Evolutionary conservation across 2,888 invertebrate genomes (phyloP), one percentile per base, ranked within the genome.

Genomic region (Dicycla oo): DNA sequence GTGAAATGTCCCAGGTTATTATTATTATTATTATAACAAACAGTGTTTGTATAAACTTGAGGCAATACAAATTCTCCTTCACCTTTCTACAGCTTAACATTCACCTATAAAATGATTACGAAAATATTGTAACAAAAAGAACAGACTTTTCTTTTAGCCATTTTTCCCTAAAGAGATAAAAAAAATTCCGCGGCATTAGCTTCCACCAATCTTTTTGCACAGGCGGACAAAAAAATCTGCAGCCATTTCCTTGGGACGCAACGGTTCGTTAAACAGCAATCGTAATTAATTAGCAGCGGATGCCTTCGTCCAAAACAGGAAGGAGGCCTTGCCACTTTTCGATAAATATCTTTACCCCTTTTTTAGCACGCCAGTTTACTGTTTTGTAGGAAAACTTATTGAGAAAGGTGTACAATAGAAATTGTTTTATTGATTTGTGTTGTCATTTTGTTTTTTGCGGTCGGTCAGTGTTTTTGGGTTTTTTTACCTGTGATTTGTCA

Each of bases 221-320:
- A 49, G 60, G 63, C 34, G 60, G 51, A 79, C 84, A 80, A 81
- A 88, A 88, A 90, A 88, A 87, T 80, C 83, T 84, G 78, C 81
- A 74, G 38, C 69, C 70, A 74, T 87, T 89, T 87, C 82, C 86
- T 84, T 76, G 74, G 84, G 87, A 81, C 83, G 75, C 74, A 75
- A 87, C 85, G 91, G 87, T 89, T 90, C 89, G 90, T 91, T 91
- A 86, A 89, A 78, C 88, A 86, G 84, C 87, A 87, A 90, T 91
- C 89, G 89, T 89, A 90, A 91, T 92, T 92, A 92, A 92, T 92
- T 92, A 91, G 86, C 86, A 77, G 65, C 66, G 80, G 78, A 81
- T 73, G 80, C 75, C 49, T 75, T 74, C 78, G 71, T 74, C 73
- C 57, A 67, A 64, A 83, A 87, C 86, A 86, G 83, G 80, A 82